A percentile compares a stretch with the other conserved stretches of the same genome.
Conservation (phyloP, 2,113 vertebrate species). For the Chlamydotis undulata region DNA sequence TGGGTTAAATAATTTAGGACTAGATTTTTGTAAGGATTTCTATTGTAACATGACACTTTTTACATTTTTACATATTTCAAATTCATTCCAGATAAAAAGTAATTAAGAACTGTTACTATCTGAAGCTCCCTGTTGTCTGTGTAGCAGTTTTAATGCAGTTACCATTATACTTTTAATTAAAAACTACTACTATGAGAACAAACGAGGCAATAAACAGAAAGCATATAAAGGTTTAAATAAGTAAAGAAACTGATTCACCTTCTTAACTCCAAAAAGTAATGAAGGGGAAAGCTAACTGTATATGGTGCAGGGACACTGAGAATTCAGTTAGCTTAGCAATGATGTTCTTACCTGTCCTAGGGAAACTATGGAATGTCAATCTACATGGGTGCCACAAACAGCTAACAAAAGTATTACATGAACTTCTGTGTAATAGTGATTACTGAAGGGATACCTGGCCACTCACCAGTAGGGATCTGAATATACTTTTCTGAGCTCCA, state of each 20-base stretch:
- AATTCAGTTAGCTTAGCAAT: not conserved
- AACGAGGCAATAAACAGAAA: not conserved
- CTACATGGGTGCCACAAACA: not conserved
- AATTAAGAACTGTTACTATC: not conserved
- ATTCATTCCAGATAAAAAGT: not conserved
- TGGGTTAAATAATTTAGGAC: not conserved
- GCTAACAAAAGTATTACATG: not conserved
- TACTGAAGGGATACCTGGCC: not conserved
- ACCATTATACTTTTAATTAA: not conserved
- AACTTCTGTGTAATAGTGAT: not conserved
- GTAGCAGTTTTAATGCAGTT: not conserved
- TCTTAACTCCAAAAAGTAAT: not conserved
- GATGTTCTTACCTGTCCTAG: not conserved
- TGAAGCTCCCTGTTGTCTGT: not conserved
- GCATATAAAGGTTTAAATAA: not conserved
- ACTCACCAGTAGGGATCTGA: conserved; percentile 74
- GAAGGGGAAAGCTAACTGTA: not conserved
- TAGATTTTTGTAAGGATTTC: not conserved
- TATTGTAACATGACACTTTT: not conserved
- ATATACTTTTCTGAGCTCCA: conserved; percentile 69
- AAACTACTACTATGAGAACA: not conserved
- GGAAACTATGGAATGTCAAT: not conserved
- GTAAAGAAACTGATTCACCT: not conserved
- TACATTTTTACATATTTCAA: not conserved
- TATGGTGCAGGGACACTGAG: not conserved